A percentile compares a stretch with the other conserved stretches of the same genome.
phyloP scores from a whole-genome alignment of 30 jellyfish, hydroid and myxozoan genomes.

The Aurelia sp. region DNA sequence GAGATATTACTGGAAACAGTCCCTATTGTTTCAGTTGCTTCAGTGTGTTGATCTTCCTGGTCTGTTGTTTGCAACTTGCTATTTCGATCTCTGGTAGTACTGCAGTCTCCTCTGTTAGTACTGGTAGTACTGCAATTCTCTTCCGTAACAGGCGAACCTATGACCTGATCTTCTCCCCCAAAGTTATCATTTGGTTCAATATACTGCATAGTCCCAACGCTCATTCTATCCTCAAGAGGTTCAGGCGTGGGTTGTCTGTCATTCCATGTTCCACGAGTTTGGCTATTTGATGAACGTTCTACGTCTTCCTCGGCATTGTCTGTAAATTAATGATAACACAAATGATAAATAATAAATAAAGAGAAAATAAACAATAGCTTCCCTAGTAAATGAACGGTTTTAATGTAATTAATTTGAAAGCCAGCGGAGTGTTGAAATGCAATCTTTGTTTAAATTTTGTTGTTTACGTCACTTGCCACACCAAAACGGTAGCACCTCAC shows the following conservation, averaged over 20 bases:
- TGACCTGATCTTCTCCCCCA: neutral
- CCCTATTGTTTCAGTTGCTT: neutral
- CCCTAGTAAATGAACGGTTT: neutral
- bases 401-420: neutral
- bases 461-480: too few relatives aligned
- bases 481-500: too few relatives aligned
- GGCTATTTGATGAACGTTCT: slow-evolving; percentile 4
- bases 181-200: slow-evolving; percentile 8
- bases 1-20: neutral
- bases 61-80: neutral
- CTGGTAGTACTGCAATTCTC: neutral
- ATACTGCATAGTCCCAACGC: slow-evolving; percentile 4
- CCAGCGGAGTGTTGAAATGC: neutral
- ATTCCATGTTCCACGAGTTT: slow-evolving; percentile 58
- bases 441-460: neutral
- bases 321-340: neutral
- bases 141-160: neutral
- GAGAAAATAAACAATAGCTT: neutral
- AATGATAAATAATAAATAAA: too few relatives aligned
- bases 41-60: neutral
- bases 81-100: neutral
- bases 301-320: slow-evolving; percentile 50
- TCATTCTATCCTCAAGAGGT: neutral
- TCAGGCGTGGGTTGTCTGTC: slow-evolving; percentile 81
- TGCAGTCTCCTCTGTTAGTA: neutral